Evolutionary conservation across 2,113 vertebrate species (phyloP), one percentile per base, ranked within the genome.

Genomic region (Hippotragus niger): DNA sequence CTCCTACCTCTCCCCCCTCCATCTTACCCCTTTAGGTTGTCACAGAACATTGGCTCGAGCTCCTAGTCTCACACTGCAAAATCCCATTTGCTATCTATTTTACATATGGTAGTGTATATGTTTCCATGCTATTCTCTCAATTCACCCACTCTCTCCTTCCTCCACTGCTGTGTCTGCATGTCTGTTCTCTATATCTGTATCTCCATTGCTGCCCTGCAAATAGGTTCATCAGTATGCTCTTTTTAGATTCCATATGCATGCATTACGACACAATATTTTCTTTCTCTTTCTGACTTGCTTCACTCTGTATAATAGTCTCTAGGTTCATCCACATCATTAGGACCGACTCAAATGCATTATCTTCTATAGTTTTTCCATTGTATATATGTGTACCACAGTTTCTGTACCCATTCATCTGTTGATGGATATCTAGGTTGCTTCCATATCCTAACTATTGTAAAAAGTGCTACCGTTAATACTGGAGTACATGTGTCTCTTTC

Each of bases 1-100:
- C n/a, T 67, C 64, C 19, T 71, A 71, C n/a, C n/a, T 71, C 16
- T 36, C 9, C n/a, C 19, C 2, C 0, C 4, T 71, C 19, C 19
- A 71, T 71, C n/a, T 4, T 19, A 36, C 17, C 64, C 64, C 19
- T 36, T 9, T 71, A 36, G 17, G 9, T 36, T 71, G 67, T 12
- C 67, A 71, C n/a, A 36, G n/a, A 71, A 23, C n/a, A 23, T 23
- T 71, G n/a, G n/a, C 5, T 40, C 1, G n/a, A 71, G n/a, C 10
- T 71, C 67, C 5, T 23, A 1, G 19, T 40, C 9, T 40, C n/a
- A 71, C 19, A 71, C 5, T 23, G 67, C 19, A 23, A 40, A 40
- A 23, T 23, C 67, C n/a, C 2, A 23, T 19, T 71, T 71, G n/a
- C 19, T 23, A 40, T 40, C 19, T 71, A 12, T 40, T 40, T 71